Conservation (phyloP, 2,797 vertebrate genomes). For the Anableps anableps region DNA sequence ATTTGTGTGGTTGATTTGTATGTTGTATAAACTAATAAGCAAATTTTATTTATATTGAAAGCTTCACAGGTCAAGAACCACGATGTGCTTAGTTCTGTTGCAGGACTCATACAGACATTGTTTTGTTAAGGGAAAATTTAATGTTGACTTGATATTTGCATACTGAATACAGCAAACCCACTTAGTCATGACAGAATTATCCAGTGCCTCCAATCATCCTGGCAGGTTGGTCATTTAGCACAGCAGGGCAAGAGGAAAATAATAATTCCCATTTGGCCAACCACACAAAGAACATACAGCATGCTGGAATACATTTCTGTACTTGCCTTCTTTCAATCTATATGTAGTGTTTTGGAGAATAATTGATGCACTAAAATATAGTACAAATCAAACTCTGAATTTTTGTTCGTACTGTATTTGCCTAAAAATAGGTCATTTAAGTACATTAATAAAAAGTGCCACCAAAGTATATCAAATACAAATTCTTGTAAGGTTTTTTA, state of each 20-base stretch:
- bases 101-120: constrained; percentile 36
- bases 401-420: not conserved
- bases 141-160: constrained; percentile 73
- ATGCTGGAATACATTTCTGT: constrained; percentile 10
- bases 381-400: not conserved
- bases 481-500: not conserved
- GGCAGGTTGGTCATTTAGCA: constrained; percentile 69
- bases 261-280: constrained; percentile 61
- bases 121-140: constrained; percentile 54
- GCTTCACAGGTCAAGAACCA: not conserved
- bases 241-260: constrained; percentile 68
- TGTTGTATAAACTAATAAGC: not conserved
- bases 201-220: constrained; percentile 59
- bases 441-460: constrained; percentile 4
- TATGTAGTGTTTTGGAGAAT: not conserved
- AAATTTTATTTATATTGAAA: not conserved
- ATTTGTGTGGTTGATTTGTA: not conserved
- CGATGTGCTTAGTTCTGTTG: constrained; percentile 1
- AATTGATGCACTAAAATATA: not conserved
- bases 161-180: constrained; percentile 61
- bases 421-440: not conserved
- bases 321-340: constrained; percentile 13
- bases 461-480: not conserved
- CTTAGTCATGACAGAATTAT: constrained; percentile 69
- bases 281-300: constrained; percentile 48